Base-by-base conservation (phyloP, 2,113 vertebrate genomes). In the Scalopus aquaticus region DNA sequence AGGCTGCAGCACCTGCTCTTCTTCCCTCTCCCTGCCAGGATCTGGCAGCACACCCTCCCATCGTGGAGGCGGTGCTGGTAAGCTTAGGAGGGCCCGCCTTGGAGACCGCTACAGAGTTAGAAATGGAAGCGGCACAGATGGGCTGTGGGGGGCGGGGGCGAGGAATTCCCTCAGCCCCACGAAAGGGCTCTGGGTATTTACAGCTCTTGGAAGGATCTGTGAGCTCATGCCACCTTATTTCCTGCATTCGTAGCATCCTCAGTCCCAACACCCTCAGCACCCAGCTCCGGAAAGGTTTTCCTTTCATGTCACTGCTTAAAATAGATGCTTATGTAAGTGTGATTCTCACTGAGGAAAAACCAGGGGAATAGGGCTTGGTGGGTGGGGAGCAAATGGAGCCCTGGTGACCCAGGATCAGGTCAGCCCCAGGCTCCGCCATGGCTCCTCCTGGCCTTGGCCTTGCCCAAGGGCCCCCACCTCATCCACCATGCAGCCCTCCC, bases 81-180 rank as follows among this genome's bases (percentile, higher is more conserved):
- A 96, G 91, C 74, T 80, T 24, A 96, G 0, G 32, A 91, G 79
- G 98, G 96, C 97, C 98, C 98, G 97, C 97, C 96, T 96, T 81
- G 58, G 95, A 87, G 96, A 96, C 30, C 81, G 72, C 96, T 97
- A 97, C 37, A 64, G 98, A 97, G 98, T 98, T 98, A 98, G 98
- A 98, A 98, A 95, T 80, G 98, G 97, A 98, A 79, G 96, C 97
- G 98, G 98, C 97, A 98, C 98, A 98, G 98, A 97, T 97, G 98
- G 97, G 96, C 90, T 26, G 92, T 95, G 78, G 72, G 94, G 87
- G 91, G 85, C 93, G 20, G 84, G 85, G 92, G 92, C 92, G 96
- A 97, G 98, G 98, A 98, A 98, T 98, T 97, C 97, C 97, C 97
- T 97, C 96, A 97, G 97, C 92, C 94, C 93, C 97, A 94, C 78